A percentile compares a stretch with the other conserved stretches of the same genome.
These are phyloP conservation scores for Cremastinae sp. DNA, from an alignment of 2,888 invertebrate genomes.

Conservation along the genomic window DNA sequence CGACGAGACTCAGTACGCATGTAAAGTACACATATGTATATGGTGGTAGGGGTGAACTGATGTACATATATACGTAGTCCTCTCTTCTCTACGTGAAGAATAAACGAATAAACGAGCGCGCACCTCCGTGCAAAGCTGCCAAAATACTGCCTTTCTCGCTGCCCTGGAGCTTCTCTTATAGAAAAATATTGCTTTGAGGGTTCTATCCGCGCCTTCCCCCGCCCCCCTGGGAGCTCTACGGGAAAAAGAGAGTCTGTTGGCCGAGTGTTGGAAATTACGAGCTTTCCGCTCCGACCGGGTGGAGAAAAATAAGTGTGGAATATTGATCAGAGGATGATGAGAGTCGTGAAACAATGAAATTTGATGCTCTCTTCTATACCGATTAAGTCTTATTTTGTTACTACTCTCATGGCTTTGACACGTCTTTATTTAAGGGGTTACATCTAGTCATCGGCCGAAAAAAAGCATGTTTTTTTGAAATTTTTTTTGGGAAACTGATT, in stretches of 20 bases:
- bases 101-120: constrained; percentile 11
- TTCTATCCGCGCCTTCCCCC: constrained; percentile 22
- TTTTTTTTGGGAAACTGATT: too few species aligned
- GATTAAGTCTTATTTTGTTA: too few species aligned
- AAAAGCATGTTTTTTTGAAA: too few species aligned
- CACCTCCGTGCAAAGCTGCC: constrained; percentile 28
- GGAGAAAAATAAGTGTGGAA: constrained; percentile 21
- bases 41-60: too few species aligned
- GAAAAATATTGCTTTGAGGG: constrained; percentile 65
- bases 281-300: constrained; percentile 56
- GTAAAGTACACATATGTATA: too few species aligned
- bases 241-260: constrained; percentile 26
- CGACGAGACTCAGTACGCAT: too few species aligned
- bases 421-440: too few species aligned
- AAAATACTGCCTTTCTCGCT: constrained; percentile 39
- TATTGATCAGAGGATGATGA: constrained; percentile 13
- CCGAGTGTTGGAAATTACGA: constrained; percentile 50
- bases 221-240: constrained; percentile 37
- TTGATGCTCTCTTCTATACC: neutral
- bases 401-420: too few species aligned
- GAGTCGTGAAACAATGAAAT: neutral
- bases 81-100: constrained; percentile 12
- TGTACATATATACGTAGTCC: too few species aligned
- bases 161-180: constrained; percentile 61
- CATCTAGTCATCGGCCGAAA: too few species aligned